phyloP scores from a whole-genome alignment of 1,140 invertebrate genomes.

The Nylanderia fulva region DNA sequence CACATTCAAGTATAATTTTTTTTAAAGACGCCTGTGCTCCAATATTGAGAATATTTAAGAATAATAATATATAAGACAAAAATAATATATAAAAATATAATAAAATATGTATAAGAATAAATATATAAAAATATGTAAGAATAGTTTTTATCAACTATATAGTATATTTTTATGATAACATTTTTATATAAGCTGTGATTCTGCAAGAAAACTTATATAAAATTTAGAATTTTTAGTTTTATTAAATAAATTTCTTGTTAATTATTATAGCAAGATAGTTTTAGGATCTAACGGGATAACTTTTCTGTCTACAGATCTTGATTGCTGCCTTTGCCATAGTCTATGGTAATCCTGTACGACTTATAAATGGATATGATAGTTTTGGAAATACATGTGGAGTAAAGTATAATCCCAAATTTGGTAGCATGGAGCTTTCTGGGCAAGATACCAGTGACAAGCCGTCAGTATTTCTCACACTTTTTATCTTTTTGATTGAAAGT shows the following conservation, averaged over 20 bases:
- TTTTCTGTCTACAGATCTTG: conserved; percentile 88
- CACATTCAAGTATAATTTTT: neutral
- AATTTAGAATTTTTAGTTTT: too few relatives aligned
- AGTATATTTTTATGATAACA: too few relatives aligned
- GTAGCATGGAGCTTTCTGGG: conserved; percentile 91
- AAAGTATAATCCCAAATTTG: conserved; percentile 91
- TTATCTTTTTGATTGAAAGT: conserved; percentile 33
- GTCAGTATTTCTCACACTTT: conserved; percentile 82
- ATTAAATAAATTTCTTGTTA: too few relatives aligned
- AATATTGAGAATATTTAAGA: too few relatives aligned
- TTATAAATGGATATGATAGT: conserved; percentile 97
- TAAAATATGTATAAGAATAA: too few relatives aligned
- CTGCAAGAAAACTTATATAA: too few relatives aligned
- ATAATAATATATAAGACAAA: too few relatives aligned
- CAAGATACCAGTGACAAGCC: conserved; percentile 92
- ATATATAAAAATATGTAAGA: too few relatives aligned
- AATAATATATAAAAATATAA: too few relatives aligned
- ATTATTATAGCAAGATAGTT: neutral
- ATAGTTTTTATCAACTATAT: too few relatives aligned
- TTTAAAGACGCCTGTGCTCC: too few relatives aligned
- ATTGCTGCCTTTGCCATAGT: conserved; percentile 95
- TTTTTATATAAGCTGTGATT: too few relatives aligned
- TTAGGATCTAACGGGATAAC: conserved; percentile 23
- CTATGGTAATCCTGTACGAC: conserved; percentile 94
- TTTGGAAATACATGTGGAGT: conserved; percentile 98